phyloP scores from a whole-genome alignment of 1,140 invertebrate genomes.

The Zaprionus camerounensis region DNA sequence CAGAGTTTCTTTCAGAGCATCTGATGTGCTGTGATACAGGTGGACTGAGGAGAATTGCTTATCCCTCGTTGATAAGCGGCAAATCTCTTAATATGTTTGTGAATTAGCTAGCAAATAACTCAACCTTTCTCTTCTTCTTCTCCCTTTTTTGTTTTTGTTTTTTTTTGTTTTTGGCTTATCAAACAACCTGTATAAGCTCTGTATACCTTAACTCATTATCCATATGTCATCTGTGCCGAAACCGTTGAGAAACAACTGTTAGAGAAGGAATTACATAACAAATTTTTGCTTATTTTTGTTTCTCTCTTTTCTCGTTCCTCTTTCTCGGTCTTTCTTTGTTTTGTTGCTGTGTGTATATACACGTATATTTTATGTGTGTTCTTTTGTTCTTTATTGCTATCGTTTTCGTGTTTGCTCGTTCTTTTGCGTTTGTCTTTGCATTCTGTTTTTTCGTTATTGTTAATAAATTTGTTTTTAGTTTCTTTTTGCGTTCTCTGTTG shows the following conservation, averaged over 20 bases:
- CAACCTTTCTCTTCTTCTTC: conserved; percentile 4
- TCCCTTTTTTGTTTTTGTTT: neutral
- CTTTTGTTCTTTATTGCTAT: conserved; percentile 44
- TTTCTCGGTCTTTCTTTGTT: conserved; percentile 40
- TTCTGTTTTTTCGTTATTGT: conserved; percentile 49
- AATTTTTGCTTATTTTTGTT: conserved; percentile 41
- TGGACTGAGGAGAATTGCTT: neutral
- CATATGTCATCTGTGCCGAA: conserved; percentile 13
- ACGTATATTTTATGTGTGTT: conserved; percentile 11
- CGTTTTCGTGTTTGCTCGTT: conserved; percentile 26
- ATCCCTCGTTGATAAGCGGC: conserved; percentile 27
- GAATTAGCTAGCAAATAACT: neutral
- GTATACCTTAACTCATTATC: neutral
- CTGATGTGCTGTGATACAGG: neutral
- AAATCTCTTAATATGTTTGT: conserved; percentile 15
- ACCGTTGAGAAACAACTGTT: conserved; percentile 8
- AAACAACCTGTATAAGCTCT: neutral
- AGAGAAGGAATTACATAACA: conserved; percentile 61
- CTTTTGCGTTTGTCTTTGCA: conserved; percentile 4
- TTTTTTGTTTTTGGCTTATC: neutral
- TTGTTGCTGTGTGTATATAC: conserved; percentile 24
- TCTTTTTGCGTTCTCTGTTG: conserved; percentile 1
- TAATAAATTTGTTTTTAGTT: conserved; percentile 19
- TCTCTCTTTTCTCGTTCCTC: conserved; percentile 33
- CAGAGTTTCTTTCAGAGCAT: conserved; percentile 14